Evolutionary conservation across 2,888 invertebrate species (phyloP), one percentile per base, ranked within the genome.

Genomic region (Polyommatus icarus): DNA sequence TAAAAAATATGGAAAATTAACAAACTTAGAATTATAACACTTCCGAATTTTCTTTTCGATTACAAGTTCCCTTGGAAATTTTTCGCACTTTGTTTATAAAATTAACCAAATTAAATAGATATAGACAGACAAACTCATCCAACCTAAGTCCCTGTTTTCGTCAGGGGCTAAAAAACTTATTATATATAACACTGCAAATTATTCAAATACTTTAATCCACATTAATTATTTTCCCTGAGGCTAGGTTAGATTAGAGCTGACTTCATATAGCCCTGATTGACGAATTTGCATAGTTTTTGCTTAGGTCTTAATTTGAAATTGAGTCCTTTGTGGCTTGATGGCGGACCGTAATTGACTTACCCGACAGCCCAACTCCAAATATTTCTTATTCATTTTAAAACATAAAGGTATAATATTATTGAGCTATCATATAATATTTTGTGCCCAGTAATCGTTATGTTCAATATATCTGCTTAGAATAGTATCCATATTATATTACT

Each of bases 201-300:
- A 15, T 18, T 67, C 24, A 61, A 67, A 67, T 32, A 67, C 67
- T 67, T 15, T 24, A 67, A 67, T 67, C 29, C 29, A 32, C 32
- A 15, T 15, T 46, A 75, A 75, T 54, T 50, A 75, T 75, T 50
- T 72, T 73, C 50, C 75, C 75, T 29, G 20, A 7, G 40, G 72
- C 72, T 54, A 29, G 54, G 75, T 75, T 29, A 29, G 54, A 54
- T 24, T 50, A 29, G 29, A 18, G 72, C 46, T 24, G 75, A 15
- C 50, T 78, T 80, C 80, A 80, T 81, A 79, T 78, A 80, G 79
- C 76, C 76, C 76, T 80, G 77, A 81, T 81, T 80, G 78, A 57
- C 77, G 24, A 76, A 80, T 80, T 81, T 79, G 78, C 81, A 80
- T 80, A 79, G 79, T 78, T 79, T 79, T 78, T 77, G 72, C 77